Evolutionary conservation across 2,113 vertebrate species (phyloP).

Genomic region (Anolis sagrei): DNA sequence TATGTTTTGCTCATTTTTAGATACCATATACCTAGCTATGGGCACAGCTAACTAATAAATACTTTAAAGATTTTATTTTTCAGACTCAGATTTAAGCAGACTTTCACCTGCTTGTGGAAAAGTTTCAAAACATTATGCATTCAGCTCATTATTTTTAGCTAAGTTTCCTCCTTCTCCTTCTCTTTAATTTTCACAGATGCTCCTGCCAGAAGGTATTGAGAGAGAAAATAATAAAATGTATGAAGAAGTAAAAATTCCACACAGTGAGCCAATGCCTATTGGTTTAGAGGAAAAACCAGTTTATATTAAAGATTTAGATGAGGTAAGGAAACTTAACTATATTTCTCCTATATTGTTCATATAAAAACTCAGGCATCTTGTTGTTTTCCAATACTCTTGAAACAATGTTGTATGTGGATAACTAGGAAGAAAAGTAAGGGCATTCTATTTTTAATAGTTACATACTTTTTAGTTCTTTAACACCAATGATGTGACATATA

Average conservation of each 20-base stretch:
- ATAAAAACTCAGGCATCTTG: not conserved
- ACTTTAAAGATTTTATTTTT: conserved; percentile 1
- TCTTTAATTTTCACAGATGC: conserved; percentile 79
- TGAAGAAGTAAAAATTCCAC: conserved; percentile 94
- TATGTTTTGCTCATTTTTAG: not conserved
- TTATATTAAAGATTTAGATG: conserved; percentile 92
- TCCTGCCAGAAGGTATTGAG: conserved; percentile 91
- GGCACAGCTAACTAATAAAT: not conserved
- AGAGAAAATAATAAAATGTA: conserved; percentile 94
- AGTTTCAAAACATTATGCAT: conserved; percentile 27
- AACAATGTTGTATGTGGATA: not conserved
- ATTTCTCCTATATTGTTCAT: conserved; percentile 16
- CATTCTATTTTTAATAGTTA: not conserved
- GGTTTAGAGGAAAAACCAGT: conserved; percentile 93
- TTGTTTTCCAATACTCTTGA: not conserved
- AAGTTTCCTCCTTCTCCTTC: conserved; percentile 28
- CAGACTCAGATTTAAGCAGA: conserved; percentile 4
- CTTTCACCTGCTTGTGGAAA: conserved; percentile 3
- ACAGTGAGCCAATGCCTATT: conserved; percentile 89
- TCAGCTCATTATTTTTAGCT: not conserved
- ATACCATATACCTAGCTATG: not conserved
- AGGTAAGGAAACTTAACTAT: conserved; percentile 80
- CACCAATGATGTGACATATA: not conserved
- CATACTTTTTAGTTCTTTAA: not conserved
- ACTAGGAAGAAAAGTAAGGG: not conserved